Evolutionary conservation across 2,888 invertebrate genomes (phyloP).

Genomic region (Phasia obesa): DNA sequence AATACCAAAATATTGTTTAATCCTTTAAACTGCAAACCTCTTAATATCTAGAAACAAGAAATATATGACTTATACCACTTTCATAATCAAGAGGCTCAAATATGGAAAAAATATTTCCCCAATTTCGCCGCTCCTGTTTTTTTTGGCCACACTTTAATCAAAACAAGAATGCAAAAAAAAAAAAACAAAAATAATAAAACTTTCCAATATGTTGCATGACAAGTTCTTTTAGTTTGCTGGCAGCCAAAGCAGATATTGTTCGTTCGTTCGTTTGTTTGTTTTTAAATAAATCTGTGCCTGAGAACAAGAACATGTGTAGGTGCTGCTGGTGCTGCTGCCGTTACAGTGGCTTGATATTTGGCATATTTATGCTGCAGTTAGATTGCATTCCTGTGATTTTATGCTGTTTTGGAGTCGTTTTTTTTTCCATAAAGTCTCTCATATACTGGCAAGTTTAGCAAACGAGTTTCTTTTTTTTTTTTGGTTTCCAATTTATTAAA

Average conservation of each 20-base stretch:
- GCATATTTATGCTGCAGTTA: constrained; percentile 16
- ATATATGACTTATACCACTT: too few relatives aligned
- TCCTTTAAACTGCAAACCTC: too few relatives aligned
- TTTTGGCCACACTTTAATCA: not conserved
- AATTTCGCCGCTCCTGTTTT: not conserved
- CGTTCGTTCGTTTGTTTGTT: too few relatives aligned
- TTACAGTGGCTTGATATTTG: not conserved
- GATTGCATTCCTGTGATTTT: constrained; percentile 3
- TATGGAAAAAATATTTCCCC: not conserved
- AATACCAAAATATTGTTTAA: too few relatives aligned
- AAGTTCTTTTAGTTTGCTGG: constrained; percentile 27
- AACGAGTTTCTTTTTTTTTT: constrained; percentile 12
- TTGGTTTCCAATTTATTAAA: constrained; percentile 33
- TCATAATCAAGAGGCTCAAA: too few relatives aligned
- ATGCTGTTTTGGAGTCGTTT: not conserved
- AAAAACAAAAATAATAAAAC: not conserved
- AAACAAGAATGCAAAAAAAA: not conserved
- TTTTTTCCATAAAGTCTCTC: constrained; percentile 18
- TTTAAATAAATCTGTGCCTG: not conserved
- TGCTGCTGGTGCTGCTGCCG: not conserved
- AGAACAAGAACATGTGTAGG: not conserved
- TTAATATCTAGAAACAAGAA: too few relatives aligned
- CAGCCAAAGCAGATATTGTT: constrained; percentile 19
- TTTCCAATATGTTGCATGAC: constrained; percentile 39
- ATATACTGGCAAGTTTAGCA: constrained; percentile 4